Evolutionary conservation across 2,888 invertebrate genomes (phyloP), one percentile per base, ranked within the genome.

Genomic region (Drosophila percnosoma): DNA sequence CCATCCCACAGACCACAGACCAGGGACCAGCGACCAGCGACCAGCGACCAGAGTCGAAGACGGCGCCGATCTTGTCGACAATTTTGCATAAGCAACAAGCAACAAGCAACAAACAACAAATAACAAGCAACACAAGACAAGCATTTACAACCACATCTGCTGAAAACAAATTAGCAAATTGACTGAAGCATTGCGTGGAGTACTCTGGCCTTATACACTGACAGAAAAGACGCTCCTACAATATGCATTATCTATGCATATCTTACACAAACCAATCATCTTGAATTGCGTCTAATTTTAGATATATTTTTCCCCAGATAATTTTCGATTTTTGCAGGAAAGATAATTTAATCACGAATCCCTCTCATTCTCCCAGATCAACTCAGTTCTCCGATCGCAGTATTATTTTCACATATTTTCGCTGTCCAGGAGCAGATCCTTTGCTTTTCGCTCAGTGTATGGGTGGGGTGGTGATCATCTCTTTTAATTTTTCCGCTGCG

Each of bases 161-260:
- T 55, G 34, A 63, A 60, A 72, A 59, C 55, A 75, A 84, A 84
- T 84, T 87, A 84, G 48, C 78, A 82, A 84, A 78, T 75, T 75
- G 80, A 84, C 73, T 87, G 82, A 78, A 61, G 80, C 78, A 73
- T 73, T 59, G 80, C 68, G 63, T 58, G 63, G 33, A 65, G 69
- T 58, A 54, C 7, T 24, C 48, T 31, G 48, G 51, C 57, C 45
- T 8, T 6, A 38, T 75, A 36, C 76, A 77, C 78, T 69, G 42
- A 36, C 7, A 42, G 38, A 66, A 68, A 36, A 18, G 11, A 27
- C 27, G 18, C 2, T 21, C 5, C 42, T 0, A 11, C 21, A 42
- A 21, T 11, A 11, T 21, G 42, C 42, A 21, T n/a, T n/a, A n/a
- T n/a, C n/a, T n/a, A n/a, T n/a, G n/a, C n/a, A n/a, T n/a, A n/a